These are phyloP conservation scores for Melopsittacus undulatus DNA, from an alignment of 2,797 vertebrate species.

Conservation along the genomic window DNA sequence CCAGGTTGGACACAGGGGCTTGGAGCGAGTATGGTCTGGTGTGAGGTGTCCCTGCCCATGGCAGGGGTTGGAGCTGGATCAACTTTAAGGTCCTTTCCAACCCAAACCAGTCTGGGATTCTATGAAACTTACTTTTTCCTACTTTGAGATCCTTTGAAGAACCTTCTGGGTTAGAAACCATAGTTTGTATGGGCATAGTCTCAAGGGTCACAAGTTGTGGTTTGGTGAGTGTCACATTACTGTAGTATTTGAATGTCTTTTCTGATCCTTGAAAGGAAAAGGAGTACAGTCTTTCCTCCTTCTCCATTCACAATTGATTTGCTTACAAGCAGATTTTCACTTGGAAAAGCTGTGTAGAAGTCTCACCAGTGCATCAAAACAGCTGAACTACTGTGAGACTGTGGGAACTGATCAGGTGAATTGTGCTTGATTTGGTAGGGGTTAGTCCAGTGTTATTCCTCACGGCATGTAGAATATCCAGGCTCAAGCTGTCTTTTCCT, in stretches of 20 bases:
- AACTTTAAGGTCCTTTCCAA: background rate
- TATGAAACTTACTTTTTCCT: background rate
- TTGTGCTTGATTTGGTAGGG: background rate
- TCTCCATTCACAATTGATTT: background rate
- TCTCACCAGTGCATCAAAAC: background rate
- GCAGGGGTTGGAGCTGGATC: too few relatives aligned
- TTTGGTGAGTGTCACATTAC: background rate
- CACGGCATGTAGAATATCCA: background rate
- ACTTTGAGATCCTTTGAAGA: background rate
- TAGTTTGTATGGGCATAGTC: background rate
- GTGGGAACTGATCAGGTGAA: background rate
- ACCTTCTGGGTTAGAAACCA: background rate
- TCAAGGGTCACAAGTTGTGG: background rate
- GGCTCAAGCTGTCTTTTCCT: background rate
- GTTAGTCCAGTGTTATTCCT: background rate
- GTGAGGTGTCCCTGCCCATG: too few relatives aligned
- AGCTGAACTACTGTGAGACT: background rate
- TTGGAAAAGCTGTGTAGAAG: background rate
- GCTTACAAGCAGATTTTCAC: background rate
- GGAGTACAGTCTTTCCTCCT: background rate
- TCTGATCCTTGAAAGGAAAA: background rate
- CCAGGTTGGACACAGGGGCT: too few relatives aligned
- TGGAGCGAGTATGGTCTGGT: too few relatives aligned
- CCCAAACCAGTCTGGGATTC: background rate
- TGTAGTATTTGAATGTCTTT: background rate